Evolutionary conservation across 2,888 invertebrate genomes (phyloP).

Genomic region (Caenorhabditis doughertyi): DNA sequence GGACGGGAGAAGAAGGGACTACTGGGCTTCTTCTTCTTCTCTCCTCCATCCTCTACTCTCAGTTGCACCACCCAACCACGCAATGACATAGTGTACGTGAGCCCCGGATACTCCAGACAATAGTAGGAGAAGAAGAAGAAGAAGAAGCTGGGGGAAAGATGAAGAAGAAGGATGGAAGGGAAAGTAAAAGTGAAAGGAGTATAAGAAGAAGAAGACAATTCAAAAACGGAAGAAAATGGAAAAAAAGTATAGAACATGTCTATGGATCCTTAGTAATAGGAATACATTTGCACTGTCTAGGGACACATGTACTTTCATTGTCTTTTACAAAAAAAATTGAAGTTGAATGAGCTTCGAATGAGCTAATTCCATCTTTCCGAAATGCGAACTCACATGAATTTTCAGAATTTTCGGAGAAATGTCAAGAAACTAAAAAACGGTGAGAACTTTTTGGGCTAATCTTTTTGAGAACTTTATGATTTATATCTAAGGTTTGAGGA

Average conservation of each 20-base stretch:
- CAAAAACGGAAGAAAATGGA: conserved; percentile 17
- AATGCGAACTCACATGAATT: not conserved
- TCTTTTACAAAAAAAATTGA: not conserved
- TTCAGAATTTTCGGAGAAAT: not conserved
- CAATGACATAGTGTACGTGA: conserved; percentile 33
- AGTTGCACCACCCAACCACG: conserved; percentile 8
- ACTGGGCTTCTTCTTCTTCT: conserved; percentile 14
- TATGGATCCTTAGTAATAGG: conserved; percentile 7
- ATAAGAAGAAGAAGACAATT: conserved; percentile 19
- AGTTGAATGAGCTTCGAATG: conserved; percentile 14
- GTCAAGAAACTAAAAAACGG: no score
- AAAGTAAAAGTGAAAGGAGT: conserved; percentile 15
- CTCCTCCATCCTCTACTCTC: conserved; percentile 11
- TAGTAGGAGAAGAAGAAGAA: conserved; percentile 18
- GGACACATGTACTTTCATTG: conserved; percentile 17
- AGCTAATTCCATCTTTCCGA: not conserved
- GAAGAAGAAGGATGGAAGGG: not conserved
- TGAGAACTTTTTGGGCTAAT: no score
- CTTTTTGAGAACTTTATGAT: no score
- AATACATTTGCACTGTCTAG: conserved; percentile 31
- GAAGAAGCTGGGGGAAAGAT: not conserved
- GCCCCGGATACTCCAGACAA: conserved; percentile 33
- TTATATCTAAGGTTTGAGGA: no score
- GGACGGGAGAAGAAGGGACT: conserved; percentile 5
- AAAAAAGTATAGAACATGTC: not conserved